These are phyloP conservation scores for Biston betularia DNA, from an alignment of 2,888 invertebrate genomes.

Conservation along the genomic window DNA sequence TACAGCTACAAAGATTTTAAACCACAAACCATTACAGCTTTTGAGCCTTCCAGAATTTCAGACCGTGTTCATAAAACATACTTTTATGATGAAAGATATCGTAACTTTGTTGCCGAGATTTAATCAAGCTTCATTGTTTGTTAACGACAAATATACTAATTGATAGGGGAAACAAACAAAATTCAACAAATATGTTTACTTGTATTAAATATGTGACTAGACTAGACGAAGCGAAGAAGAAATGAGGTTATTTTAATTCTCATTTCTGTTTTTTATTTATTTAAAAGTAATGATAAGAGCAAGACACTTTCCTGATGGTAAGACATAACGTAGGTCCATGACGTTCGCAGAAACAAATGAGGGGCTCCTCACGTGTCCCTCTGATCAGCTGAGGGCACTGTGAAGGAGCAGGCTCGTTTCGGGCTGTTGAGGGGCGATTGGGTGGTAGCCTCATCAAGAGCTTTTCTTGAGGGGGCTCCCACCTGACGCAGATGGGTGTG, in stretches of 20 bases:
- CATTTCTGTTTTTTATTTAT: background rate
- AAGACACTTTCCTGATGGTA: too few species aligned
- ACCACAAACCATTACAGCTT: too few species aligned
- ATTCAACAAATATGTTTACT: background rate
- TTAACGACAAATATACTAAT: background rate
- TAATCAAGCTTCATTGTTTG: constrained; percentile 9
- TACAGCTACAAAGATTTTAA: background rate
- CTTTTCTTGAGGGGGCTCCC: too few species aligned
- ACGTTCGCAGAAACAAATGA: too few species aligned
- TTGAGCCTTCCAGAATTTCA: background rate
- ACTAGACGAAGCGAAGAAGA: constrained; percentile 1
- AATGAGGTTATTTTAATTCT: background rate
- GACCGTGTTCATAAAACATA: background rate
- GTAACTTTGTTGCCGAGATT: background rate
- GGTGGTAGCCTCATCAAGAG: too few species aligned
- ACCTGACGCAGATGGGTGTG: too few species aligned
- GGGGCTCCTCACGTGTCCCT: too few species aligned
- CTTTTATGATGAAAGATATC: background rate
- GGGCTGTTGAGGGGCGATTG: too few species aligned
- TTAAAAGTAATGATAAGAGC: background rate
- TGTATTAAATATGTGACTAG: constrained; percentile 2
- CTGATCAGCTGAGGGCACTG: too few species aligned
- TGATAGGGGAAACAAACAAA: constrained; percentile 9
- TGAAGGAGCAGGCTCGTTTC: too few species aligned
- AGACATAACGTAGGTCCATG: too few species aligned